phyloP scores from a whole-genome alignment of 2,113 vertebrate species.

The Apteryx owenii region DNA sequence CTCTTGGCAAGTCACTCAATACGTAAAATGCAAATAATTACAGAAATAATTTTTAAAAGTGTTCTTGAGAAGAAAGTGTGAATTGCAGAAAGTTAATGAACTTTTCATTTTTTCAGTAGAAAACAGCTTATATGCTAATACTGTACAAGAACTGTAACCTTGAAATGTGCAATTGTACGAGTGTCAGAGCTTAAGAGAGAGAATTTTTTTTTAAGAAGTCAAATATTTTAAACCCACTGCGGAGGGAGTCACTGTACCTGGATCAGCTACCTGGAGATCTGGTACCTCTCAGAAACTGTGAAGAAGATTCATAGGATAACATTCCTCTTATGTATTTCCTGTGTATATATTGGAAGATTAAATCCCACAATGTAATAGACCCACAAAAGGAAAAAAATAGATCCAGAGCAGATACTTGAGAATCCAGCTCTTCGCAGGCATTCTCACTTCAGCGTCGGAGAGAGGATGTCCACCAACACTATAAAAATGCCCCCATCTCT shows the following conservation, averaged over 20 bases:
- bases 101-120: background rate
- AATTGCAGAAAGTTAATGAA: background rate
- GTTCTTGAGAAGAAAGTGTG: background rate
- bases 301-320: background rate
- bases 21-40: background rate
- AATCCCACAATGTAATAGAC: background rate
- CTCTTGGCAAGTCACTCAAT: background rate
- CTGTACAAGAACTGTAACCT: background rate
- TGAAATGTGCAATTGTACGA: background rate
- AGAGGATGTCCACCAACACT: background rate
- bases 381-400: background rate
- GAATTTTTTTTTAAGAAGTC: background rate
- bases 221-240: background rate
- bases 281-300: background rate
- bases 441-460: background rate
- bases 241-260: background rate
- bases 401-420: background rate
- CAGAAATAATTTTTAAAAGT: background rate
- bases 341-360: background rate
- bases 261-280: background rate
- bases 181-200: background rate
- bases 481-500: background rate
- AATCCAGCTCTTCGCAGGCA: rapidly evolving
- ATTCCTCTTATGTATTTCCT: background rate
- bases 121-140: background rate